phyloP scores from a whole-genome alignment of 2,797 vertebrate species.

The Phrynocephalus forsythii region DNA sequence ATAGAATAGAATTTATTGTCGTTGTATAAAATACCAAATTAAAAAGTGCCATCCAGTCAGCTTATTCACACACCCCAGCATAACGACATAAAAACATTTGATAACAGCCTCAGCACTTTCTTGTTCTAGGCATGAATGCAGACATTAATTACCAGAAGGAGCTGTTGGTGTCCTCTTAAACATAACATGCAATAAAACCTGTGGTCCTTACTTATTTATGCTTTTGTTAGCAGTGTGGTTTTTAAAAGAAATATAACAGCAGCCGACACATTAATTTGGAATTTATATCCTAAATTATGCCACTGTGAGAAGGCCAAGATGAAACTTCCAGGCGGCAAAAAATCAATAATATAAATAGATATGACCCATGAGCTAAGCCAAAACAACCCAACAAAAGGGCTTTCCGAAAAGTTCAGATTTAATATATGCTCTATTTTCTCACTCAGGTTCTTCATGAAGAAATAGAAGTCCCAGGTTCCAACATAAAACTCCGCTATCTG shows the following conservation, averaged over 20 bases:
- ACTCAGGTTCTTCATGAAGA: constrained; percentile 96
- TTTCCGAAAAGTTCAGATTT: background rate
- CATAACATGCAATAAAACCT: constrained; percentile 63
- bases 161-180: constrained; percentile 41
- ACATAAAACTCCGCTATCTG: constrained; percentile 92
- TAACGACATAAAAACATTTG: no score
- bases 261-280: constrained; percentile 68
- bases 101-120: background rate
- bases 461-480: constrained; percentile 93
- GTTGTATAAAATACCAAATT: no score
- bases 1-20: no score
- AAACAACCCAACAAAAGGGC: background rate
- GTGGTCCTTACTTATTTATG: constrained; percentile 63
- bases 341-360: constrained; percentile 7
- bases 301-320: background rate
- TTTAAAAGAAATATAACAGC: constrained; percentile 55
- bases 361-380: background rate
- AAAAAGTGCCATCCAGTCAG: no score
- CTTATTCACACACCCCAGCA: no score
- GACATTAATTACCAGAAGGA: background rate
- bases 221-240: constrained; percentile 53
- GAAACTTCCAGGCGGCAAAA: constrained; percentile 19
- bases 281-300: constrained; percentile 54
- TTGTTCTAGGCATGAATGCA: background rate
- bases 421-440: constrained; percentile 37